A percentile compares a stretch with the other conserved stretches of the same genome.
phyloP scores from a whole-genome alignment of 1,140 invertebrate genomes.

The Drosophila kikkawai region DNA sequence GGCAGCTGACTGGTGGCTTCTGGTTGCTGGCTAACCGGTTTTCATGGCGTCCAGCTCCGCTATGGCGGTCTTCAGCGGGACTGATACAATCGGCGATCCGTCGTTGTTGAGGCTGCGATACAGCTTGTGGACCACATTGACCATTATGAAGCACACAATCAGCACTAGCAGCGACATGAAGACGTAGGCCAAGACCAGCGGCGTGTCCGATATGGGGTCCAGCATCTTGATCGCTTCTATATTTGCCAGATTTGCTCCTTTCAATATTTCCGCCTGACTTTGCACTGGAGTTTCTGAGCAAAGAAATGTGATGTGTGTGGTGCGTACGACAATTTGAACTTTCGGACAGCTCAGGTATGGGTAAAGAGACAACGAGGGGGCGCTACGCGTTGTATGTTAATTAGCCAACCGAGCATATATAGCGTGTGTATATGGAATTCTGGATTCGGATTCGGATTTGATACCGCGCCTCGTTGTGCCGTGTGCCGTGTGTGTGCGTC shows the following conservation, averaged over 20 bases:
- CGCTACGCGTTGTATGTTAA: slow-evolving; percentile 37
- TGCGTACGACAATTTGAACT: slow-evolving; percentile 12
- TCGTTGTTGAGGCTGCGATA: slow-evolving; percentile 58
- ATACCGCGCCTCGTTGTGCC: slow-evolving; percentile 32
- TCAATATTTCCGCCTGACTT: slow-evolving; percentile 4
- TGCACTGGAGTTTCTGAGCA: slow-evolving; percentile 11
- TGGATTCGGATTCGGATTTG: slow-evolving; percentile 30
- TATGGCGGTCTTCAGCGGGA: slow-evolving; percentile 55
- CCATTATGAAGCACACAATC: slow-evolving; percentile 78
- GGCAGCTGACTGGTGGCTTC: slow-evolving; percentile 11
- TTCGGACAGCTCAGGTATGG: slow-evolving; percentile 29
- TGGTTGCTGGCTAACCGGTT: slow-evolving; percentile 60
- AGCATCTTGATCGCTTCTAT: slow-evolving; percentile 57
- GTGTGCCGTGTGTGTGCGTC: slow-evolving; percentile 46
- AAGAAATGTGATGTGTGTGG: slow-evolving; percentile 7
- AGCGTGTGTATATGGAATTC: slow-evolving; percentile 34
- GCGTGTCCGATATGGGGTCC: slow-evolving; percentile 77
- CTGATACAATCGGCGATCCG: slow-evolving; percentile 3
- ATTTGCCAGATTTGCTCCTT: slow-evolving; percentile 14
- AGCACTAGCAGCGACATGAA: slow-evolving; percentile 78
- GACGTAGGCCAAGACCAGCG: slow-evolving; percentile 76
- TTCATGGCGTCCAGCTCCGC: slow-evolving; percentile 63
- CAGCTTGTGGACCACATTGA: slow-evolving; percentile 80
- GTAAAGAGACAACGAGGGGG: slow-evolving; percentile 19
- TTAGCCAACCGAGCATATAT: slow-evolving; percentile 43